Evolutionary conservation across 2,113 vertebrate genomes (phyloP).

Genomic region (Dendrocopos noguchii): DNA sequence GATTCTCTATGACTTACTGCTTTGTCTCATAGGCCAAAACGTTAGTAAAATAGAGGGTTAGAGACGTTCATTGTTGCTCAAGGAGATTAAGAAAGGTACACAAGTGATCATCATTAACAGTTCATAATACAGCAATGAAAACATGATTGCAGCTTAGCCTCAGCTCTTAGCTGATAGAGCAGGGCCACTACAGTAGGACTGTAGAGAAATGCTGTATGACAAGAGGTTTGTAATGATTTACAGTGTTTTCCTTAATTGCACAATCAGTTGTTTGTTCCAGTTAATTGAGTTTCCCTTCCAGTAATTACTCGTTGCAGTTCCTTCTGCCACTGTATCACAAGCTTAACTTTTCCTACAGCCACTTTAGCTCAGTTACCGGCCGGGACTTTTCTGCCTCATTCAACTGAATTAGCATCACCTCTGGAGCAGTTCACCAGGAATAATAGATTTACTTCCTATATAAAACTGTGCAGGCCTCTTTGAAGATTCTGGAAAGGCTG

Average conservation of each 20-base stretch:
- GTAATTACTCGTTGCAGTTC: conserved; percentile 58
- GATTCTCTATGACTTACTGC: not conserved
- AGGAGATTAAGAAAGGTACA: conserved; percentile 1
- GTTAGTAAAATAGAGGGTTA: not conserved
- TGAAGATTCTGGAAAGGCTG: not conserved
- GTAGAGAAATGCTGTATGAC: conserved; percentile 25
- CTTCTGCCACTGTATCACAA: not conserved
- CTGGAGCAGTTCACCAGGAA: not conserved
- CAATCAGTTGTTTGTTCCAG: conserved; percentile 61
- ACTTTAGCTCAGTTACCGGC: not conserved
- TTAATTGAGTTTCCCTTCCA: conserved; percentile 61
- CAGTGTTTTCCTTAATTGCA: conserved; percentile 56
- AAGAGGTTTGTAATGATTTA: conserved; percentile 59
- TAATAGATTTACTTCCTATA: not conserved
- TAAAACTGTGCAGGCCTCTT: not conserved
- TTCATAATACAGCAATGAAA: conserved; percentile 8
- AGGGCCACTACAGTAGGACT: not conserved
- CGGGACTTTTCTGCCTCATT: conserved; percentile 1
- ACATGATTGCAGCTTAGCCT: not conserved
- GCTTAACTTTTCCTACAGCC: not conserved
- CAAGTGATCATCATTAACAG: conserved; percentile 6
- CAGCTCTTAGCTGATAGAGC: not conserved
- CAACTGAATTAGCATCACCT: not conserved
- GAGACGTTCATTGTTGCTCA: not conserved
- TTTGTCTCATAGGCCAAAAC: not conserved